phyloP scores from a whole-genome alignment of 2,113 vertebrate genomes.

The Chionodraco myersi region DNA sequence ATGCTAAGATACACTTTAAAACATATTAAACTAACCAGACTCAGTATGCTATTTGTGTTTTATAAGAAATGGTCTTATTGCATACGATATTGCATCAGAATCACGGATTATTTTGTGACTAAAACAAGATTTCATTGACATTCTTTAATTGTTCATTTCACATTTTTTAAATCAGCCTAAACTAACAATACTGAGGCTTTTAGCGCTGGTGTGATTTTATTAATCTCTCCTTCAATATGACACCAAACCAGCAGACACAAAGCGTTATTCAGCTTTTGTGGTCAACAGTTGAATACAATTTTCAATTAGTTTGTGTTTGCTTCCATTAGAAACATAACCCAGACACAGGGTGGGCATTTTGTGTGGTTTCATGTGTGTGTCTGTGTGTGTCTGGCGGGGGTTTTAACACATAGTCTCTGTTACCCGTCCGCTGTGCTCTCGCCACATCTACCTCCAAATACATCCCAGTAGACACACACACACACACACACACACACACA shows the following conservation, averaged over 20 bases:
- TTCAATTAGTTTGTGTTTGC: slow-evolving; percentile 37
- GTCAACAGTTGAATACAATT: slow-evolving; percentile 19
- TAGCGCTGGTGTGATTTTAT: background rate
- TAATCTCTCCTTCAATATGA: background rate
- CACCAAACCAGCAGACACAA: slow-evolving; percentile 16
- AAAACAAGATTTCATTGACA: background rate
- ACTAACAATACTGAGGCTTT: background rate
- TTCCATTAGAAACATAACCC: slow-evolving; percentile 35
- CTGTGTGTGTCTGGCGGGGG: slow-evolving; percentile 8
- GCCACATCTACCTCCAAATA: slow-evolving; percentile 63
- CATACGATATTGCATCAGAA: background rate
- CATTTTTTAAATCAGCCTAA: background rate
- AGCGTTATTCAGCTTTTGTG: slow-evolving; percentile 18
- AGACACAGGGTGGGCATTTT: slow-evolving; percentile 28
- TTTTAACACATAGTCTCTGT: slow-evolving; percentile 63
- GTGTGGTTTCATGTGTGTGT: slow-evolving; percentile 16
- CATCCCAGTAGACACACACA: slow-evolving; percentile 63
- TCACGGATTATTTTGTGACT: background rate
- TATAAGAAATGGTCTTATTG: background rate
- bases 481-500: slow-evolving; percentile 60
- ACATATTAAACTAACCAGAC: no score
- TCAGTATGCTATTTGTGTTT: background rate
- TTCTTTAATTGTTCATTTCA: background rate
- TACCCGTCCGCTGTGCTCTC: slow-evolving; percentile 47
- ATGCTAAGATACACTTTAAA: background rate